A percentile compares a stretch with the other conserved stretches of the same genome.
These are phyloP conservation scores for Polietes domitor DNA, from an alignment of 2,888 invertebrate genomes.

Conservation along the genomic window DNA sequence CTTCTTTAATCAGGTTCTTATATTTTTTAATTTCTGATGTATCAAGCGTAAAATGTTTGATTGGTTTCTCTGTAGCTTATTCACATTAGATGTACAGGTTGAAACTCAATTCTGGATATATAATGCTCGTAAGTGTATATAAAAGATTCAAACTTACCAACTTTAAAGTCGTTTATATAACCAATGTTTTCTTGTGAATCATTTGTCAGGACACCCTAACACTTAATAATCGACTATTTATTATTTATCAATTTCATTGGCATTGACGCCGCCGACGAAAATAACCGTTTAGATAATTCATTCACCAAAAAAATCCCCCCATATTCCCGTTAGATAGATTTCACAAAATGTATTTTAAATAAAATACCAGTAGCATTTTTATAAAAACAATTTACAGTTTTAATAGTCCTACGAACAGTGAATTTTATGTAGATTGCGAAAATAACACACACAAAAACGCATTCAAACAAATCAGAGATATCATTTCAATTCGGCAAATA, in stretches of 20 bases:
- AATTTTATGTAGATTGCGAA: not conserved
- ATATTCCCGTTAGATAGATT: conserved; percentile 5
- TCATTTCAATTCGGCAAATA: conserved; percentile 60
- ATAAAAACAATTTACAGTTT: conserved; percentile 62
- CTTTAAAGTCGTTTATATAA: too few relatives aligned
- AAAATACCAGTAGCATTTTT: conserved; percentile 60
- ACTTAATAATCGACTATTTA: not conserved
- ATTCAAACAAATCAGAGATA: conserved; percentile 50
- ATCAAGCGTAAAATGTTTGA: too few relatives aligned
- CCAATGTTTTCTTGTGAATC: too few relatives aligned
- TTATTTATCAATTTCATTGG: not conserved
- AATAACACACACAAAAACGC: not conserved
- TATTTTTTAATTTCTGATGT: too few relatives aligned
- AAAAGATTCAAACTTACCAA: too few relatives aligned
- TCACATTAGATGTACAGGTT: too few relatives aligned
- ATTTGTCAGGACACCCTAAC: not conserved
- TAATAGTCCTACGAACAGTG: conserved; percentile 22
- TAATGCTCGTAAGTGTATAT: too few relatives aligned
- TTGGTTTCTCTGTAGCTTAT: too few relatives aligned
- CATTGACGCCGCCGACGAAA: not conserved
- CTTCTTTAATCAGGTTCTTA: too few relatives aligned
- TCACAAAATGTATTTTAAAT: not conserved
- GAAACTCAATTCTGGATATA: too few relatives aligned
- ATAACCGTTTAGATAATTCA: conserved; percentile 7
- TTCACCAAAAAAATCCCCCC: not conserved